Conservation (phyloP, 53 echinoderm and acorn worm genomes). For the Temnopleurus reevesii region DNA sequence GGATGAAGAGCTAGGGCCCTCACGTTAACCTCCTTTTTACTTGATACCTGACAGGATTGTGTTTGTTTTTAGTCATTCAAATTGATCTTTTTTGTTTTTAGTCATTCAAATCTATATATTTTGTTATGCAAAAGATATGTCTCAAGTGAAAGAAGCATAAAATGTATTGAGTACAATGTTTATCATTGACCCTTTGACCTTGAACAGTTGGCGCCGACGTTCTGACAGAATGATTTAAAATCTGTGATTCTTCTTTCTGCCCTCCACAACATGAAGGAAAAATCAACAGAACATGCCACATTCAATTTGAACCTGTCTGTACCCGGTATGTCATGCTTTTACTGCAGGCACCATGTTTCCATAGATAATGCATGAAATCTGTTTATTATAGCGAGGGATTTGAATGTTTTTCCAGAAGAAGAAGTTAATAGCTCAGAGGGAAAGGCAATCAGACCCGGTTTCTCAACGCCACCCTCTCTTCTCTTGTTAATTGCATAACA, state of each 20-base stretch:
- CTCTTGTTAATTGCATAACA: constrained; percentile 45
- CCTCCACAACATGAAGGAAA: not conserved
- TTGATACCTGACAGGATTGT: too few species aligned
- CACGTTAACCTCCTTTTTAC: too few species aligned
- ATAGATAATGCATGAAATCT: not conserved
- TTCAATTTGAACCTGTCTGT: not conserved
- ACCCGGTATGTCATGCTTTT: not conserved
- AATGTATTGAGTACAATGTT: too few species aligned
- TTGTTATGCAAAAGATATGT: too few species aligned
- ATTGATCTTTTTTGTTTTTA: too few species aligned
- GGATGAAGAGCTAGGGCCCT: too few species aligned
- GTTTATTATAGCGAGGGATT: constrained; percentile 18
- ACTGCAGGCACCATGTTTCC: constrained; percentile 51
- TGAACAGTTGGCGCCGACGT: too few species aligned
- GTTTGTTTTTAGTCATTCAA: too few species aligned
- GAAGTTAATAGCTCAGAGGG: constrained; percentile 30
- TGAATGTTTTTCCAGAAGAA: not conserved
- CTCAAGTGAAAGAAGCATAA: too few species aligned
- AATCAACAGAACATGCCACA: not conserved
- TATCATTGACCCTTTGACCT: too few species aligned
- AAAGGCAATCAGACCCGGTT: not conserved
- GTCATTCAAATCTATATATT: too few species aligned
- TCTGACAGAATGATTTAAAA: not conserved
- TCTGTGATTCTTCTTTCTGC: not conserved
- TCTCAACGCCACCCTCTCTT: not conserved